Evolutionary conservation across 2,113 vertebrate genomes (phyloP), one percentile per base, ranked within the genome.

Genomic region (Epinephelus fuscoguttatus): DNA sequence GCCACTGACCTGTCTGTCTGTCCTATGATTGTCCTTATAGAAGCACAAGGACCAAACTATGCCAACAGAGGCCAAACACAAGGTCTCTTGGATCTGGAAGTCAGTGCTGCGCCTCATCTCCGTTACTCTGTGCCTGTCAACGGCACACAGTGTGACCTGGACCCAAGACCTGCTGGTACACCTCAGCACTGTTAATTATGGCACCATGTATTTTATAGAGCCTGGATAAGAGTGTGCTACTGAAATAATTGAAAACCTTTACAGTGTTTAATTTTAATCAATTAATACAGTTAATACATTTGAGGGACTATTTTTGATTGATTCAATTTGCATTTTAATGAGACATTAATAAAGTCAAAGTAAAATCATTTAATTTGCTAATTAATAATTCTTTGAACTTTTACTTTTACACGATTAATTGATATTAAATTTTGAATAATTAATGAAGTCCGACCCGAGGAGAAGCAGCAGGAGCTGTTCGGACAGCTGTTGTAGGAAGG

Each of bases 71-170:
- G 70, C 81, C 74, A 92, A 86, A 81, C 75, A 14, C 81, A 85
- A 33, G 63, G 55, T 86, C 50, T 88, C 75, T 61, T 91, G 91
- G 92, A 93, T 94, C 68, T 93, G 92, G 94, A 93, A 84, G 82
- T 92, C 87, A 49, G 71, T 94, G 81, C 91, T 94, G 25, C 89
- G 87, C 52, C 78, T 91, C 88, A 83, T 94, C 89, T 93, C 92
- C 45, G 11, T 92, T 47, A 91, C 91, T 60, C 60, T 94, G 62
- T 87, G 84, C 84, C 78, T 94, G 81, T 90, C 89, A 53, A 87
- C 89, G 3, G 85, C 77, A 70, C 90, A 92, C 69, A 85, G 76
- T 85, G 90, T 93, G 80, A 93, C 87, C 73, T 94, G 94, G 92
- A 90, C 88, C 52, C 79, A 78, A 64, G 86, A 91, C 87, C 75